phyloP scores from a whole-genome alignment of 2,113 vertebrate species.

The Puma concolor region DNA sequence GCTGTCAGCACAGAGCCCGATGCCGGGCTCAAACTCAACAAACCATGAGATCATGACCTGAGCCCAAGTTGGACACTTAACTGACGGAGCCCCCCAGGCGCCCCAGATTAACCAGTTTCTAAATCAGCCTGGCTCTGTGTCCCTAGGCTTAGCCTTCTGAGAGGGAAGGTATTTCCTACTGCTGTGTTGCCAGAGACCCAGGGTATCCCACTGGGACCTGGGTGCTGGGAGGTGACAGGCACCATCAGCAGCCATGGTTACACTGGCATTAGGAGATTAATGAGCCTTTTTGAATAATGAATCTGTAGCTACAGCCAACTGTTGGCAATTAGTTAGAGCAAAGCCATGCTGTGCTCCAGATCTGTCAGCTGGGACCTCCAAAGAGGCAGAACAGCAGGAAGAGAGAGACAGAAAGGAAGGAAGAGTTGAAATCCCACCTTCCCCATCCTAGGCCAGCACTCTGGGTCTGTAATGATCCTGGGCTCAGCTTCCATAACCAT shows the following conservation, averaged over 20 bases:
- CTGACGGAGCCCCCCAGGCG: too few species aligned
- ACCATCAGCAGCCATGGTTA: neutral
- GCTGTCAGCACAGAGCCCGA: too few species aligned
- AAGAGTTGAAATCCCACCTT: neutral
- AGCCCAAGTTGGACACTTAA: too few species aligned
- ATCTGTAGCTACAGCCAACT: slow-evolving; percentile 44
- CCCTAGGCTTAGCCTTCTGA: neutral
- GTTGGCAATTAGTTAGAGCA: slow-evolving; percentile 64
- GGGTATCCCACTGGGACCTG: neutral
- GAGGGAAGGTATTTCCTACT: neutral
- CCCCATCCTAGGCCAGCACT: too few species aligned
- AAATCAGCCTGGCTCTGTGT: neutral
- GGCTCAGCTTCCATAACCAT: neutral
- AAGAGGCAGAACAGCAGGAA: neutral
- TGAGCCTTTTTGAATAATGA: slow-evolving; percentile 50
- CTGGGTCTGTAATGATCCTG: too few species aligned
- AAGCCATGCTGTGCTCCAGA: neutral
- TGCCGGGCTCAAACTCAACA: too few species aligned
- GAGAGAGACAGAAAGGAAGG: neutral
- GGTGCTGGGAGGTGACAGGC: neutral
- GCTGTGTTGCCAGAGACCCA: neutral
- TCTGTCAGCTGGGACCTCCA: neutral
- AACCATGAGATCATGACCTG: too few species aligned
- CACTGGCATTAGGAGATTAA: slow-evolving; percentile 53
- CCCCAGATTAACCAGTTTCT: neutral